Evolutionary conservation across 2,113 vertebrate genomes (phyloP), one percentile per base, ranked within the genome.

Genomic region (Colossoma macropomum): DNA sequence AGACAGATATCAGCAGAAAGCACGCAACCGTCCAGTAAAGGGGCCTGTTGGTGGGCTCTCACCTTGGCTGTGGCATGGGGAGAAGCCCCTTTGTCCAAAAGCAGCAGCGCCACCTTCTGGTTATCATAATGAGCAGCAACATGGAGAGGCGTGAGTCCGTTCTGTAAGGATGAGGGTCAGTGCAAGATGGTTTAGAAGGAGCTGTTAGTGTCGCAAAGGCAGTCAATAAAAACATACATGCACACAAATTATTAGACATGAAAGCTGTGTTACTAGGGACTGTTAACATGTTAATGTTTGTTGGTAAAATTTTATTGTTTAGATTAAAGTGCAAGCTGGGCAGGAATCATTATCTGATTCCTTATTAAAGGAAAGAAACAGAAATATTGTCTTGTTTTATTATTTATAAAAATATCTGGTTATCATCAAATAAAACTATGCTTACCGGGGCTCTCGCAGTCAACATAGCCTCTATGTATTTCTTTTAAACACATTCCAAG

Each of bases 51-150:
- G 45, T 34, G 13, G 66, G 32, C 75, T 89, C 96, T 98, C 95
- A 99, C 98, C 97, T 99, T 99, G 88, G 97, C 98, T 50, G 94
- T 96, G 12, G 94, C 92, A 28, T 97, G 97, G 0, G 98, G 97
- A 60, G 96, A 97, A 13, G 98, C 97, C 77, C 96, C 96, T 93
- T 98, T 99, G 91, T 99, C 98, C 95, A 99, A 92, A 86, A 99
- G 92, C 92, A 99, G 87, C 89, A 99, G 93, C 60, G 97, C 98
- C 94, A 99, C 97, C 94, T 97, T 96, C 95, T 99, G 97, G 95
- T 99, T 98, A 96, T 99, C 98, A 86, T 99, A 99, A 85, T 99
- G 98, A 75, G 97, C 96, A 85, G 98, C 97, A 77, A 99, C 97
- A 86, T 99, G 97, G 85, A 99, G 97, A 1, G 98, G 96, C 34